Conservation (phyloP, 2,888 invertebrate species). For the Nudaria mundana region DNA sequence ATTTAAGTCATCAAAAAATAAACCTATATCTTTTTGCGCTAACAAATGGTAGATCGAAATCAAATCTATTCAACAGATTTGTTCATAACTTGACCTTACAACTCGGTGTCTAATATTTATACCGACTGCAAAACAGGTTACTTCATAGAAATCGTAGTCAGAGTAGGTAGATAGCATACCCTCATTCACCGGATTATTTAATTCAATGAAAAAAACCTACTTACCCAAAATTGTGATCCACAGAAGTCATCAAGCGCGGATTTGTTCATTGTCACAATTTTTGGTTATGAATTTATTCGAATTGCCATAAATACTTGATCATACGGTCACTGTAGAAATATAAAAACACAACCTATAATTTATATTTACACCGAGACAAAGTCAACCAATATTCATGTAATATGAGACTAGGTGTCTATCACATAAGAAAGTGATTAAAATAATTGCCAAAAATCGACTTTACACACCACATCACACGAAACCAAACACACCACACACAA, state of each 20-base stretch:
- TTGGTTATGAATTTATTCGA: slow-evolving; percentile 35
- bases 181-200: not conserved
- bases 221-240: slow-evolving; percentile 91
- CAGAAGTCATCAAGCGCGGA: slow-evolving; percentile 88
- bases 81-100: no score
- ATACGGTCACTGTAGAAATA: slow-evolving; percentile 20
- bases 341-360: slow-evolving; percentile 4
- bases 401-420: slow-evolving; percentile 5
- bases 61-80: no score
- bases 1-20: no score
- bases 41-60: no score
- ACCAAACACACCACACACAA: slow-evolving; percentile 25
- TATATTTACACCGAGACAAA: slow-evolving; percentile 6
- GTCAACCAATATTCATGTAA: slow-evolving; percentile 12
- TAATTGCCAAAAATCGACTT: slow-evolving; percentile 21
- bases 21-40: no score
- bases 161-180: not conserved
- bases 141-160: slow-evolving; percentile 4
- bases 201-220: slow-evolving; percentile 38
- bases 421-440: slow-evolving; percentile 13
- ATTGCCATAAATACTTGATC: slow-evolving; percentile 39
- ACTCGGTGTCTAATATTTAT: slow-evolving; percentile 6
- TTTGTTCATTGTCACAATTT: slow-evolving; percentile 74
- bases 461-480: slow-evolving; percentile 29
- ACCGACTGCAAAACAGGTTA: slow-evolving; percentile 21